A percentile compares a stretch with the other conserved stretches of the same genome.
Evolutionary conservation across 2,888 invertebrate genomes (phyloP).

Genomic region (Cataglyphis albicans): DNA sequence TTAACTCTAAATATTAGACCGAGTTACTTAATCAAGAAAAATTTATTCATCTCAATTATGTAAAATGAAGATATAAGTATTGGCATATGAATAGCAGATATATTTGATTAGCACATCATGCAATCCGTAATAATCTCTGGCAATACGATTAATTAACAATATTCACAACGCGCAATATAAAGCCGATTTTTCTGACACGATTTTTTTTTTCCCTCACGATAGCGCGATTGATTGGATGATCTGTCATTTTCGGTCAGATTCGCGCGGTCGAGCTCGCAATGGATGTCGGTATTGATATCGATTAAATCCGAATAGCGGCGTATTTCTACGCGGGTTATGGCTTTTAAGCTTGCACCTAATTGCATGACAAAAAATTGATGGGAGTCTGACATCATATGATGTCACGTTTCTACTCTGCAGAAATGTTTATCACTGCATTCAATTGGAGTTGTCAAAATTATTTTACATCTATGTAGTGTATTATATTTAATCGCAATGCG

Average conservation of each 20-base stretch:
- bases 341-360: constrained; percentile 26
- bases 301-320: constrained; percentile 13
- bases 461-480: constrained; percentile 16
- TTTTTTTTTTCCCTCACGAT: constrained; percentile 1
- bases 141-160: constrained; percentile 33
- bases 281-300: constrained; percentile 11
- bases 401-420: background rate
- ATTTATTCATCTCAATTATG: background rate
- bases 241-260: constrained; percentile 33
- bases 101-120: constrained; percentile 16
- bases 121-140: constrained; percentile 15
- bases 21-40: constrained; percentile 3
- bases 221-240: constrained; percentile 33
- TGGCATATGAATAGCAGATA: background rate
- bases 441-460: constrained; percentile 4
- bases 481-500: constrained; percentile 16
- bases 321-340: background rate
- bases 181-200: constrained; percentile 16
- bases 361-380: constrained; percentile 28
- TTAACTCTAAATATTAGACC: background rate
- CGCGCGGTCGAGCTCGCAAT: background rate
- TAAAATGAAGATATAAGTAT: constrained; percentile 27
- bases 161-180: background rate
- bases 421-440: background rate
- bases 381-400: background rate